These are phyloP conservation scores for Drosophila sp. DNA, from an alignment of 1,140 invertebrate genomes.

Conservation along the genomic window DNA sequence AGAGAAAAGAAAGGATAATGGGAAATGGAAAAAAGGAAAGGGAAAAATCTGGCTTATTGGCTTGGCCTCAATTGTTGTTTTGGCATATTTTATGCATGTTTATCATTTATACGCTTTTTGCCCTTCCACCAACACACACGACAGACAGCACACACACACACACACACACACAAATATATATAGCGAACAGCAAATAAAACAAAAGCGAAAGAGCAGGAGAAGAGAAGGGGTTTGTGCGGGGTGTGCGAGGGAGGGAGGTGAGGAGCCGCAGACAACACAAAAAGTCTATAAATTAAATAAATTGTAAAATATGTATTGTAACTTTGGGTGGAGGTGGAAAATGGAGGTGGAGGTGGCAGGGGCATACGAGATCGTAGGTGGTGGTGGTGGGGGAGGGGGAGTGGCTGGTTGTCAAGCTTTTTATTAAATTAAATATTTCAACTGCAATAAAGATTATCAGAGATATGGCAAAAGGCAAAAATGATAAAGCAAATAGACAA, in stretches of 20 bases:
- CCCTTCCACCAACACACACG: constrained; percentile 19
- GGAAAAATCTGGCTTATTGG: constrained; percentile 51
- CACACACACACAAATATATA: constrained; percentile 15
- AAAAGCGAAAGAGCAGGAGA: constrained; percentile 9
- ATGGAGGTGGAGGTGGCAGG: neutral
- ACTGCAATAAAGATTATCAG: constrained; percentile 80
- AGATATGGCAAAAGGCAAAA: constrained; percentile 57
- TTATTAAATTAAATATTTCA: constrained; percentile 81
- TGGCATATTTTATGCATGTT: constrained; percentile 75
- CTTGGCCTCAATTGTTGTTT: constrained; percentile 66
- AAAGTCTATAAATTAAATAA: constrained; percentile 77
- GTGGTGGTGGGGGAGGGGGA: neutral
- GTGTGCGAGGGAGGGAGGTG: neutral
- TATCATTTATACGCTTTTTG: constrained; percentile 77
- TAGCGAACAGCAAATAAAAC: constrained; percentile 30
- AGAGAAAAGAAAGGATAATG: neutral
- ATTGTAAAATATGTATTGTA: constrained; percentile 71
- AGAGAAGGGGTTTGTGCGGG: neutral
- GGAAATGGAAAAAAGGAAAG: constrained; percentile 4
- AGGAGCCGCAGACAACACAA: constrained; percentile 12
- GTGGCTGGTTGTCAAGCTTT: constrained; percentile 36
- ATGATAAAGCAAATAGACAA: constrained; percentile 73
- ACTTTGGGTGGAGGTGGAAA: constrained; percentile 14
- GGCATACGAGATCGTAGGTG: neutral
- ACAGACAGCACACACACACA: constrained; percentile 21